Evolutionary conservation across 2,797 vertebrate species (phyloP).

Genomic region (Sorex maritimensis): DNA sequence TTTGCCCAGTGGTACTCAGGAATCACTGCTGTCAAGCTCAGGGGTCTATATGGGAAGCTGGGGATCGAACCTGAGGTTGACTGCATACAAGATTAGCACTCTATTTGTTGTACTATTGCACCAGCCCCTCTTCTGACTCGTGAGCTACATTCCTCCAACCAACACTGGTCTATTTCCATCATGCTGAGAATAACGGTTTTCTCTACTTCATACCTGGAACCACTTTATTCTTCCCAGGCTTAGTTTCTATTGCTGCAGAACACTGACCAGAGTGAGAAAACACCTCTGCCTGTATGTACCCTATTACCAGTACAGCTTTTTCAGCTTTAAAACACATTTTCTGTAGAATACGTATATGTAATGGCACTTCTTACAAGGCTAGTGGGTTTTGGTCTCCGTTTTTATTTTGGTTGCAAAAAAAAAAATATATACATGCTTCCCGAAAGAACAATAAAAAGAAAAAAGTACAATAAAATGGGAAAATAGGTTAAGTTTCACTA

Average conservation of each 20-base stretch:
- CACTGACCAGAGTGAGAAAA: neutral
- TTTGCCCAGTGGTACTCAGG: too few relatives aligned
- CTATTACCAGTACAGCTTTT: neutral
- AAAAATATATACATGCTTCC: neutral
- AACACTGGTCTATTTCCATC: neutral
- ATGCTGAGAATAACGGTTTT: neutral
- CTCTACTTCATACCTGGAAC: accelerated
- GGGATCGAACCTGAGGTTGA: too few relatives aligned
- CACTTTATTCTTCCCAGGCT: neutral
- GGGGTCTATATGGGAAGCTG: too few relatives aligned
- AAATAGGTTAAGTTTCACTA: neutral
- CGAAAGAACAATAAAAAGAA: neutral
- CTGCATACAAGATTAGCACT: too few relatives aligned
- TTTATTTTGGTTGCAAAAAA: neutral
- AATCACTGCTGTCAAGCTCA: too few relatives aligned
- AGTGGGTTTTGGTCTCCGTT: neutral
- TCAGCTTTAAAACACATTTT: neutral
- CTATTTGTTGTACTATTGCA: too few relatives aligned
- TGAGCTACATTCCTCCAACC: neutral
- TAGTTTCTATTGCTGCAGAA: neutral
- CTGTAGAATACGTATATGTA: neutral
- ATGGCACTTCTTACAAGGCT: neutral
- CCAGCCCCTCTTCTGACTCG: too few relatives aligned
- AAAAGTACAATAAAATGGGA: neutral
- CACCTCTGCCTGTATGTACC: too few relatives aligned